Evolutionary conservation across 1,140 invertebrate genomes (phyloP).

Genomic region (Melitaea cinxia): DNA sequence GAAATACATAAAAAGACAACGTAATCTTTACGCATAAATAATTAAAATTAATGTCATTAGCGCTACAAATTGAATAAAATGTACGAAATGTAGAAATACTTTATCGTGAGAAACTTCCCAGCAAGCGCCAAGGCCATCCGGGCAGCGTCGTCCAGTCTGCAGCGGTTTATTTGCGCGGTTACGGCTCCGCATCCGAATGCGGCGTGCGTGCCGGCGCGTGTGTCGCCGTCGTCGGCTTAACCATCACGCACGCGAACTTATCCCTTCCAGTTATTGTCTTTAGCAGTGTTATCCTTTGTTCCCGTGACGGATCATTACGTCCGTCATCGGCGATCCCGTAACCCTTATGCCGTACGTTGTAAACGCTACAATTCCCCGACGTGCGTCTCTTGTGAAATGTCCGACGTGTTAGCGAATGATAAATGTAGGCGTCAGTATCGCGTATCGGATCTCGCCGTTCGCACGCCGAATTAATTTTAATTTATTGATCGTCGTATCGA

Average conservation of each 20-base stretch:
- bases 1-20: neutral
- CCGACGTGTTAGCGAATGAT: slow-evolving; percentile 80
- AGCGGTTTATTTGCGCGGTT: slow-evolving; percentile 52
- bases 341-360: slow-evolving; percentile 53
- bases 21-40: slow-evolving; percentile 6
- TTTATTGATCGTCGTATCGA: slow-evolving; percentile 79
- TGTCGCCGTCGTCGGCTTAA: slow-evolving; percentile 55
- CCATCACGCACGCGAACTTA: slow-evolving; percentile 58
- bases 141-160: slow-evolving; percentile 68
- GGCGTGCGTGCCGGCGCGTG: slow-evolving; percentile 51
- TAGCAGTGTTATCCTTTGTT: slow-evolving; percentile 74
- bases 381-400: slow-evolving; percentile 67
- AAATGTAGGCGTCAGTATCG: slow-evolving; percentile 80
- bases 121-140: slow-evolving; percentile 52
- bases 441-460: slow-evolving; percentile 78
- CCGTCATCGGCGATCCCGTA: slow-evolving; percentile 47
- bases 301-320: slow-evolving; percentile 63
- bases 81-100: slow-evolving; percentile 16
- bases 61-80: slow-evolving; percentile 1
- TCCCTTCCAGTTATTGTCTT: slow-evolving; percentile 70
- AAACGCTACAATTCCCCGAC: slow-evolving; percentile 58
- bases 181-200: slow-evolving; percentile 62
- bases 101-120: slow-evolving; percentile 45
- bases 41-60: slow-evolving; percentile 11
- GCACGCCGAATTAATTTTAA: slow-evolving; percentile 82